Evolutionary conservation across 2,888 invertebrate species (phyloP).

Genomic region (Euphydryas editha): DNA sequence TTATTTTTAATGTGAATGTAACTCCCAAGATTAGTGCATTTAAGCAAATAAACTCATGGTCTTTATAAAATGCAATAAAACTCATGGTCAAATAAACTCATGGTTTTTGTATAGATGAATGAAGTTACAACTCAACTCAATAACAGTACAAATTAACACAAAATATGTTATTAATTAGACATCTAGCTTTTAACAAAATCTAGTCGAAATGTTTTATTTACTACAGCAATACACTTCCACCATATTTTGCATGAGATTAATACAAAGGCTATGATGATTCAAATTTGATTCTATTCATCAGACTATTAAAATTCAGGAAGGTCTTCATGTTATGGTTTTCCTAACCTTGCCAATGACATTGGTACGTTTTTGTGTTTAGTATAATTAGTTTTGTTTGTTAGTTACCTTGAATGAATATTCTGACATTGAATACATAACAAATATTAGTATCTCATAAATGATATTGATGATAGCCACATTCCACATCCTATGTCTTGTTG

Average conservation of each 20-base stretch:
- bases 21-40: too few relatives aligned
- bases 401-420: slow-evolving; percentile 32
- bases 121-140: too few relatives aligned
- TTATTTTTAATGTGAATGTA: too few relatives aligned
- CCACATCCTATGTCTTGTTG: not conserved
- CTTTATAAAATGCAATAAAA: too few relatives aligned
- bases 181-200: too few relatives aligned
- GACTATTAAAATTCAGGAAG: slow-evolving; percentile 29
- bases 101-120: not conserved
- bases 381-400: slow-evolving; percentile 26
- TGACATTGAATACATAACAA: slow-evolving; percentile 31
- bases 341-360: slow-evolving; percentile 57
- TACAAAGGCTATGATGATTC: not conserved
- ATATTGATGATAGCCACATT: not conserved
- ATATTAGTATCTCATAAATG: slow-evolving; percentile 17
- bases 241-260: not conserved
- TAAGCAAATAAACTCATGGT: too few relatives aligned
- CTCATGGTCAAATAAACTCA: too few relatives aligned
- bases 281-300: slow-evolving; percentile 6
- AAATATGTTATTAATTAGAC: too few relatives aligned
- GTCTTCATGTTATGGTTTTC: slow-evolving; percentile 42
- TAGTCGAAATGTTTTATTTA: not conserved
- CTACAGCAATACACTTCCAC: not conserved
- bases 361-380: slow-evolving; percentile 28
- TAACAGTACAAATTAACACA: too few relatives aligned